Evolutionary conservation across 1,140 invertebrate genomes (phyloP), one percentile per base, ranked within the genome.

Genomic region (Drosophila sp.): DNA sequence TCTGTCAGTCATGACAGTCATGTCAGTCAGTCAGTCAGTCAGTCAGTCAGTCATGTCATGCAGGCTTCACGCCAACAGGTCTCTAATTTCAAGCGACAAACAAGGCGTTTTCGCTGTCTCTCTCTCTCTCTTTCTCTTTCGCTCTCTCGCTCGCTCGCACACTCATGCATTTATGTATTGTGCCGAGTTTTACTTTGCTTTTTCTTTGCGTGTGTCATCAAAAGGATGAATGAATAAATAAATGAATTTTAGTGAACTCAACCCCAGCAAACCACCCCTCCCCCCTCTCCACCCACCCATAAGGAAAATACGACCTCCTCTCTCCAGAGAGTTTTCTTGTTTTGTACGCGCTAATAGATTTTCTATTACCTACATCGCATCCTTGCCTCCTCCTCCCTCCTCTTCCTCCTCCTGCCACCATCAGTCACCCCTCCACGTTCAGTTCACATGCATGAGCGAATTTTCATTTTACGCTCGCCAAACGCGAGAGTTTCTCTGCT

Each of bases 391-490:
- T 0, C 29, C 48, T 16, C 58, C 43, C 3, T 5, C 48, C 7
- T n/a, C n/a, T n/a, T n/a, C 36, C 9, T 6, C 67, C 14, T 0
- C 29, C 48, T 16, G 65, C 43, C 3, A 8, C 48, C 7, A 0
- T 25, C 13, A 7, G 8, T 7, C 11, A 4, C 18, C 8, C 21
- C 36, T 4, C 40, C 11, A 14, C 54, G 50, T 43, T 76, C 78
- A 76, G 51, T 66, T 79, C 78, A 79, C 65, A 82, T 72, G 83
- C 83, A 77, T 87, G 76, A 80, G 63, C 76, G 83, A 82, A 73
- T 87, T 87, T 87, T 77, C 76, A 87, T 89, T 89, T 89, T 79
- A 86, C 81, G 80, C 80, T 82, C 64, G 51, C 46, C 29, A 29
- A 29, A 29, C 27, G 27, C 27, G 7, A 29, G 16, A 45, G 38